Conservation (phyloP, 30 jellyfish, hydroid and myxozoan species). For the Pelagia noctiluca region DNA sequence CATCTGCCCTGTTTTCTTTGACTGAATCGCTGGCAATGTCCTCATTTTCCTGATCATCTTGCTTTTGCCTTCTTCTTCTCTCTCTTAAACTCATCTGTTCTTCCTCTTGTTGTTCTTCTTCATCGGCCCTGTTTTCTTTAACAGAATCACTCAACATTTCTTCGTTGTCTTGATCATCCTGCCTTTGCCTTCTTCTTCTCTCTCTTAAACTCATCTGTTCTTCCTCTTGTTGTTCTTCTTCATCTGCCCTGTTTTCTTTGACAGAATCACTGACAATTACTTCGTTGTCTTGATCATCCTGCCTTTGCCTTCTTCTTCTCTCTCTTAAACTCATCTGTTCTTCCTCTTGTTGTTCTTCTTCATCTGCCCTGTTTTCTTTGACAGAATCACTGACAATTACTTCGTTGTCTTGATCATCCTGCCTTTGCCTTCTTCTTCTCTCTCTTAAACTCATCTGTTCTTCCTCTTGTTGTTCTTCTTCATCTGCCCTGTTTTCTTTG, state of each 20-base stretch:
- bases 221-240: slow-evolving; percentile 7
- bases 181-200: background rate
- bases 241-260: background rate
- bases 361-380: no score
- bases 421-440: background rate
- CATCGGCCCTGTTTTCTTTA: no score
- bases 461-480: background rate
- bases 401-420: background rate
- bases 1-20: background rate
- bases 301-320: background rate
- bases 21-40: no score
- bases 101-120: background rate
- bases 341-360: background rate
- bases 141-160: background rate
- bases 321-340: background rate
- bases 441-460: background rate
- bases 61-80: background rate
- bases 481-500: no score
- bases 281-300: background rate
- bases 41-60: background rate
- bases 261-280: no score
- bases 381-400: no score
- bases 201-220: slow-evolving; percentile 14
- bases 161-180: background rate
- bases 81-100: slow-evolving; percentile 13